These are phyloP conservation scores for Semnopithecus entellus DNA, from an alignment of 2,113 vertebrate genomes.

Conservation along the genomic window DNA sequence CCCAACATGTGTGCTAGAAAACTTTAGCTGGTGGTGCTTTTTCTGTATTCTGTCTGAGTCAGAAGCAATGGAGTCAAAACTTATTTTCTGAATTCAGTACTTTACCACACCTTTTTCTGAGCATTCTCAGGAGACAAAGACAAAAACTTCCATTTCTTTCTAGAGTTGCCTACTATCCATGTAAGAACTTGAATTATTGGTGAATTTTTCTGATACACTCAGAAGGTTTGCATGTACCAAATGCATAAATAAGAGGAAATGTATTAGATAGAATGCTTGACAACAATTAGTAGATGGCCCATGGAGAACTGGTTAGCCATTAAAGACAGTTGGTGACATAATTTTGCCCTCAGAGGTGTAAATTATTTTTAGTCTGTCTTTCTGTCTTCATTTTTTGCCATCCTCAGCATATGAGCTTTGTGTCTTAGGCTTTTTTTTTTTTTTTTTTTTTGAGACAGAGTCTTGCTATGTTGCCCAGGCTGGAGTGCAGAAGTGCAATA, in stretches of 20 bases:
- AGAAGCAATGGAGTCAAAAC: slow-evolving; percentile 15
- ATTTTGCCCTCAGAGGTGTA: background rate
- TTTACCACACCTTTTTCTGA: background rate
- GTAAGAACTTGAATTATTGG: background rate
- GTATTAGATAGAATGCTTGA: background rate
- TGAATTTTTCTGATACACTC: background rate
- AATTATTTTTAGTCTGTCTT: background rate
- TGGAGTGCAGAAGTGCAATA: no score
- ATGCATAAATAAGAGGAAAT: background rate
- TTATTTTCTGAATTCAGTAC: background rate
- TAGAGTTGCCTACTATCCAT: background rate
- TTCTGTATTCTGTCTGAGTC: slow-evolving; percentile 18
- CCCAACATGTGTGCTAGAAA: background rate
- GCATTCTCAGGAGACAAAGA: slow-evolving; percentile 21
- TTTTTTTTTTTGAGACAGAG: no score
- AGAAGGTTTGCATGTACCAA: background rate
- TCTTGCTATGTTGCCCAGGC: no score
- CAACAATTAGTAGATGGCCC: background rate
- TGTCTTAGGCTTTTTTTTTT: background rate
- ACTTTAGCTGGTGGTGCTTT: slow-evolving; percentile 32
- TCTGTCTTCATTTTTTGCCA: background rate
- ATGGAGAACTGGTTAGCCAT: background rate
- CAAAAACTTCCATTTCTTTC: background rate
- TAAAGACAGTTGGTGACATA: background rate
- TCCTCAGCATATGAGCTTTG: background rate